Conservation (phyloP, 2,888 invertebrate genomes). For the Bimastos eiseni region DNA sequence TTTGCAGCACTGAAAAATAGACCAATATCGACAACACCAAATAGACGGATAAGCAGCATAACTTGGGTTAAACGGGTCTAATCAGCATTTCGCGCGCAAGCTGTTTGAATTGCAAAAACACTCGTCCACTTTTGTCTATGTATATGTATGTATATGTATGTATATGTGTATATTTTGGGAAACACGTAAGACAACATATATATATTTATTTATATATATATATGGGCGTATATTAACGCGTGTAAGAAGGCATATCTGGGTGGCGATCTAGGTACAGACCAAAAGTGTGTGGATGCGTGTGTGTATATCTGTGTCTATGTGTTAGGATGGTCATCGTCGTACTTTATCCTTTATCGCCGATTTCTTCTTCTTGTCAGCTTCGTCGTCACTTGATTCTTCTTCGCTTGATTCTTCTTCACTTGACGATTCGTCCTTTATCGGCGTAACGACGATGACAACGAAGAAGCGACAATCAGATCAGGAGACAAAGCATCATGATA, state of each 20-base stretch:
- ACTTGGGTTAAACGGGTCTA: not conserved
- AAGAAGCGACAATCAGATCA: not conserved
- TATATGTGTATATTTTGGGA: no score
- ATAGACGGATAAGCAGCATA: not conserved
- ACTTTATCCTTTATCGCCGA: constrained; percentile 24
- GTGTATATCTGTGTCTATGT: not conserved
- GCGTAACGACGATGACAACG: not conserved
- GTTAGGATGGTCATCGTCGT: not conserved
- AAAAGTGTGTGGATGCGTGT: not conserved
- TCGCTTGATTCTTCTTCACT: constrained; percentile 31
- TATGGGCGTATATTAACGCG: no score
- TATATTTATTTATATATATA: no score
- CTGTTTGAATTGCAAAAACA: not conserved
- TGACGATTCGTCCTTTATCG: constrained; percentile 13
- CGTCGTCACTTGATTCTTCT: constrained; percentile 30
- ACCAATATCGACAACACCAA: no score
- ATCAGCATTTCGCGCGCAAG: not conserved
- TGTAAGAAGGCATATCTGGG: not conserved
- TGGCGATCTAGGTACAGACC: not conserved
- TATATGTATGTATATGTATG: not conserved
- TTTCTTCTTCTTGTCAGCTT: constrained; percentile 32
- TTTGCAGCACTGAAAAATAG: not conserved
- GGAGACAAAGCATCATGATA: not conserved
- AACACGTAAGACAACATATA: no score
- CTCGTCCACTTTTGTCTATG: not conserved